Percentiles rank a stretch among this genome's conserved stretches.
Conservation (phyloP, 1,140 invertebrate genomes). For the Plectrocnemia conspersa region DNA sequence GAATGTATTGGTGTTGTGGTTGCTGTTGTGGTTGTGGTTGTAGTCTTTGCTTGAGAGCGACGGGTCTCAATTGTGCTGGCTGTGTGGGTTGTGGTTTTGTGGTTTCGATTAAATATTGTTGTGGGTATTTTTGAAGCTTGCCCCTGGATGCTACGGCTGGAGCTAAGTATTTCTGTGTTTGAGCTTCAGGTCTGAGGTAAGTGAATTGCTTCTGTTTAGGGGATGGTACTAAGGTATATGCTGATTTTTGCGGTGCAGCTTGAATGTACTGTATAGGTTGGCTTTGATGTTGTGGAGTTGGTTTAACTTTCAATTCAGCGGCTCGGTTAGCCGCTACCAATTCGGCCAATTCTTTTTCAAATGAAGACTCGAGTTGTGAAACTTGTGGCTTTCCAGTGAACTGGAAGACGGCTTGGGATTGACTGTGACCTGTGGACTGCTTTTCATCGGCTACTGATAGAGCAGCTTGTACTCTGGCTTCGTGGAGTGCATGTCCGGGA, state of each 20-base stretch:
- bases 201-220: conserved; percentile 19
- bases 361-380: conserved; percentile 22
- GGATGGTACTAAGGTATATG: not conserved
- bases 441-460: conserved; percentile 31
- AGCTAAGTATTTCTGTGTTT: conserved; percentile 23
- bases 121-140: conserved; percentile 20
- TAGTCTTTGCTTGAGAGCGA: conserved; percentile 4
- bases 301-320: conserved; percentile 27
- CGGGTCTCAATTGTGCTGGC: conserved; percentile 13
- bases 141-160: conserved; percentile 16
- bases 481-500: conserved; percentile 26
- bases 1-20: conserved; percentile 23
- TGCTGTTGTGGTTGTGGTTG: conserved; percentile 7
- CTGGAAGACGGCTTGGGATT: conserved; percentile 13
- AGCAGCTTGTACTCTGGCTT: conserved; percentile 33
- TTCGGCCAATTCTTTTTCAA: conserved; percentile 33
- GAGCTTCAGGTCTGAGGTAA: conserved; percentile 20
- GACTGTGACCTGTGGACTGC: conserved; percentile 1
- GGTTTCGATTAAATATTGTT: conserved; percentile 35
- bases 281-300: conserved; percentile 17
- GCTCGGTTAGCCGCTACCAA: conserved; percentile 31
- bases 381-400: conserved; percentile 18
- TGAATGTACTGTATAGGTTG: conserved; percentile 21
- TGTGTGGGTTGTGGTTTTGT: conserved; percentile 25
- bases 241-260: conserved; percentile 21